phyloP scores from a whole-genome alignment of 2,797 vertebrate species.

The Geotria australis region DNA sequence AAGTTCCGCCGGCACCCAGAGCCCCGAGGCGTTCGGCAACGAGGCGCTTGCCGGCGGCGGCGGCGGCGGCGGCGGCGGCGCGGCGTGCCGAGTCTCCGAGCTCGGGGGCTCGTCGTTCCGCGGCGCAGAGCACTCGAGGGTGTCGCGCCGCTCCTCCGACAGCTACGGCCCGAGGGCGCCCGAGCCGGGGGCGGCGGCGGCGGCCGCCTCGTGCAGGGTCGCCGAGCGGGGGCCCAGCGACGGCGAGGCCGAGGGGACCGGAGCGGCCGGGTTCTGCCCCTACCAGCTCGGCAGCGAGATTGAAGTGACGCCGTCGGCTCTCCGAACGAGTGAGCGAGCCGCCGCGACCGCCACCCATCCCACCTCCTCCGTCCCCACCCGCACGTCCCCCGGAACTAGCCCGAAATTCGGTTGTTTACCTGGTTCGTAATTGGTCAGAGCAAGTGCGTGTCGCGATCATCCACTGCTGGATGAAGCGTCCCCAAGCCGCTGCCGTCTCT shows the following conservation, averaged over 20 bases:
- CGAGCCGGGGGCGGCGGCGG: constrained; percentile 10
- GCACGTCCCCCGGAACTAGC: too few species aligned
- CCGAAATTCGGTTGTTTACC: too few species aligned
- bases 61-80: constrained; percentile 72
- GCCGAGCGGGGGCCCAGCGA: not conserved
- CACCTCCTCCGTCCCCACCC: too few species aligned
- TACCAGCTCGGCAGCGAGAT: constrained; percentile 34
- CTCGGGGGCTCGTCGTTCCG: not conserved
- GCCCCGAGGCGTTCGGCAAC: constrained; percentile 43
- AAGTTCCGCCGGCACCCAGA: constrained; percentile 79
- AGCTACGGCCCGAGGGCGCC: too few species aligned
- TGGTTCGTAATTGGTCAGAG: too few species aligned
- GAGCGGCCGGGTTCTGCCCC: constrained; percentile 18
- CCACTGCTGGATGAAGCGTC: too few species aligned
- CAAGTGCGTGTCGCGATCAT: too few species aligned
- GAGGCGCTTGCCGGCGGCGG: constrained; percentile 37
- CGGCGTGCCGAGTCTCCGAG: constrained; percentile 37
- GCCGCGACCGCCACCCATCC: too few species aligned
- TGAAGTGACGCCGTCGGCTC: constrained; percentile 60
- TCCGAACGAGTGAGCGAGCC: constrained; percentile 50
- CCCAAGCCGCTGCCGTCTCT: too few species aligned
- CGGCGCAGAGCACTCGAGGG: constrained; percentile 14
- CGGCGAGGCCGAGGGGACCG: not conserved
- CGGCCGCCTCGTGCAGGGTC: constrained; percentile 3
- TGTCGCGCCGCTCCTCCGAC: not conserved